These are phyloP conservation scores for Dascillus cervinus DNA, from an alignment of 2,888 invertebrate species.

Conservation along the genomic window DNA sequence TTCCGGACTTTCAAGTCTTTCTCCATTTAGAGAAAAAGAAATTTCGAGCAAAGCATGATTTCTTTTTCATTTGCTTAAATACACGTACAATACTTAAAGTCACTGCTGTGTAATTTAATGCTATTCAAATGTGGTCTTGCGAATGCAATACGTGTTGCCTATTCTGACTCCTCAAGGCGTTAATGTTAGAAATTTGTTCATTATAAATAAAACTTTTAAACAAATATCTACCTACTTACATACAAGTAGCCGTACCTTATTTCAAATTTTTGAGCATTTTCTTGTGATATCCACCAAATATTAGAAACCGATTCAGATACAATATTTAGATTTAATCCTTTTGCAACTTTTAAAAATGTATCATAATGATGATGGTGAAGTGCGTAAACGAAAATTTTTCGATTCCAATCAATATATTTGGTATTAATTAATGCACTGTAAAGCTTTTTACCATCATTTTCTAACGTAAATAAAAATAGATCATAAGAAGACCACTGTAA, in stretches of 20 bases:
- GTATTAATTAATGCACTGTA: constrained; percentile 24
- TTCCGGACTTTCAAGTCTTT: too few relatives aligned
- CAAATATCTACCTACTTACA: too few relatives aligned
- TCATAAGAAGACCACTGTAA: constrained; percentile 20
- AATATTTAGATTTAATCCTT: constrained; percentile 12
- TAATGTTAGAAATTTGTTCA: too few relatives aligned
- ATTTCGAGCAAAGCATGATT: too few relatives aligned
- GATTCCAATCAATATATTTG: constrained; percentile 27
- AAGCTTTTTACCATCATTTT: constrained; percentile 22
- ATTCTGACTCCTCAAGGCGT: too few relatives aligned
- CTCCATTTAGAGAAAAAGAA: too few relatives aligned
- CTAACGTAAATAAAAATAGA: constrained; percentile 27
- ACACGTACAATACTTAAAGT: too few relatives aligned
- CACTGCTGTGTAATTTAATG: too few relatives aligned
- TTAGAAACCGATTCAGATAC: constrained; percentile 9
- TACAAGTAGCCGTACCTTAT: constrained; percentile 25
- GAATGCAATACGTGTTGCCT: too few relatives aligned
- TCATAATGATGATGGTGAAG: constrained; percentile 22
- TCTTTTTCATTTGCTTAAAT: too few relatives aligned
- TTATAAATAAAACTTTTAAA: too few relatives aligned
- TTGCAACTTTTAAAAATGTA: constrained; percentile 20
- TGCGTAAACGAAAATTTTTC: constrained; percentile 21
- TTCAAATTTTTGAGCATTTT: constrained; percentile 16
- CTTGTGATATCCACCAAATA: constrained; percentile 18
- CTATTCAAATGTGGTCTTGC: too few relatives aligned